Base-by-base conservation (phyloP, 2,113 vertebrate genomes). In the Malurus melanocephalus region DNA sequence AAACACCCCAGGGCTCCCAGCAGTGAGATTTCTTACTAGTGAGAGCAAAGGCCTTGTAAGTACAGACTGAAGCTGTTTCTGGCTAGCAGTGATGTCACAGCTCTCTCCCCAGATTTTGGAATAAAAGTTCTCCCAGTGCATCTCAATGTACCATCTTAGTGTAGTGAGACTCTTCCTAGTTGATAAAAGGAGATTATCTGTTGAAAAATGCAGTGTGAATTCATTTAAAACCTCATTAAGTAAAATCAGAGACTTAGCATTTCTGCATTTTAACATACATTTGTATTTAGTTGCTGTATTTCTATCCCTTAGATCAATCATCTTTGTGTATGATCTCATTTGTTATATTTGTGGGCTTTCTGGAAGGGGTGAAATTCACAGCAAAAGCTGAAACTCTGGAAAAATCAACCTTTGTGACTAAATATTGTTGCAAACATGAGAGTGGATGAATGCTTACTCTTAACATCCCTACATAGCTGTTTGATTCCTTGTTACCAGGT, bases 21-120 rank as follows among this genome's bases (percentile, higher is more conserved):
- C 46, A 33, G 21, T 32, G 35, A 51, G 8, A 57, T 49, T 38
- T 49, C 67, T 32, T 61, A 24, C 46, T 35, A 7, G 24, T 20
- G 68, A 67, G 66, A 82, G 79, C 66, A 62, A 46, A 74, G 32
- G 22, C 40, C 17, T 30, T 3, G 0, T n/a, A 51, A 62, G 3
- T 30, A 30, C 0, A 0, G 11, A 16, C 55, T 73, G 85, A 9
- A 56, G n/a, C 3, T 10, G 0, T 51, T 81, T 27, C 33, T 68
- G 33, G 26, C 35, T 4, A 20, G 26, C 24, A 75, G 24, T 21
- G 15, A 66, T 48, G 22, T 52, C 43, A 20, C 27, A 55, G 1
- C 27, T 46, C 5, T 18, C 43, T 55, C 16, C 38, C 15, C 16
- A 64, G 11, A 24, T 64, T 55, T 17, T 67, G 49, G 6, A 43